Conservation (phyloP, 2,888 invertebrate species). For the Sarcophaga subvicina region DNA sequence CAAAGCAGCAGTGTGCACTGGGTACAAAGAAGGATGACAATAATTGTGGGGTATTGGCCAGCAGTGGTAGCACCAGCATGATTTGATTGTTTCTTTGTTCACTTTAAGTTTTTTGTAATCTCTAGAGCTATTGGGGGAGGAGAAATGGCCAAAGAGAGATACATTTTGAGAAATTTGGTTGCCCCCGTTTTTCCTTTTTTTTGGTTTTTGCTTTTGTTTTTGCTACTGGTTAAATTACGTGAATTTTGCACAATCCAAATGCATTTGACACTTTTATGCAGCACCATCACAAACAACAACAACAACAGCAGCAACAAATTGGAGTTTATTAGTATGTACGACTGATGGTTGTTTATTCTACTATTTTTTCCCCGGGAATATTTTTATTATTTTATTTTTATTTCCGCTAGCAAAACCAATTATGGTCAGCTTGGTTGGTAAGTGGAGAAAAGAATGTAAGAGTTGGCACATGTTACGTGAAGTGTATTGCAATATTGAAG, state of each 20-base stretch:
- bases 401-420: constrained; percentile 43
- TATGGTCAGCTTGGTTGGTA: constrained; percentile 5
- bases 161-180: constrained; percentile 34
- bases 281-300: constrained; percentile 24
- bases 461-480: neutral
- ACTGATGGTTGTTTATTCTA: constrained; percentile 40
- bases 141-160: neutral
- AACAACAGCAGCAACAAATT: constrained; percentile 64
- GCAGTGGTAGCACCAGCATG: neutral
- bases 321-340: constrained; percentile 66
- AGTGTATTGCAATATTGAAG: neutral
- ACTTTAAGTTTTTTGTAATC: constrained; percentile 21
- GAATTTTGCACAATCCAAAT: constrained; percentile 59
- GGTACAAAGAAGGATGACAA: neutral
- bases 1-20: neutral
- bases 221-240: constrained; percentile 51
- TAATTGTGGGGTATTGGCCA: neutral
- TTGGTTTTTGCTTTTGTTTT: constrained; percentile 33
- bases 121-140: no score
- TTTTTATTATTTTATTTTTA: constrained; percentile 35
- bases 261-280: constrained; percentile 71
- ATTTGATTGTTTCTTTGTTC: constrained; percentile 46
- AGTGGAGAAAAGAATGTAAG: neutral
- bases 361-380: neutral
- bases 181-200: constrained; percentile 16